Conservation (phyloP, 2,888 invertebrate species). For the Rhyacophila evoluta region DNA sequence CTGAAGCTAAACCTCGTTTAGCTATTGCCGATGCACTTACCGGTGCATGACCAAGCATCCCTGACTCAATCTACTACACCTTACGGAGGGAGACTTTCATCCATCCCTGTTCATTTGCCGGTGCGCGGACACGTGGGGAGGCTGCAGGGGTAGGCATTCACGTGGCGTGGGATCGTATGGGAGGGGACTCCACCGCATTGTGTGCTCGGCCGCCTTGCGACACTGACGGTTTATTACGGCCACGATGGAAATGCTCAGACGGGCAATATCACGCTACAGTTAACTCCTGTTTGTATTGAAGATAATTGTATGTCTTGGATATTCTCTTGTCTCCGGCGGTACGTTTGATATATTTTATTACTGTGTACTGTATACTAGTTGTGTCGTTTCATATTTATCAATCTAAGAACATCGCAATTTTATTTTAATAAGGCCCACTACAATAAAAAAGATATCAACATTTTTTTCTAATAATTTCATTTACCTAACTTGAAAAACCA, state of each 20-base stretch:
- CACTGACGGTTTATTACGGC: background rate
- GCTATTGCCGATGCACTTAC: background rate
- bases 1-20: background rate
- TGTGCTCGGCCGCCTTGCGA: background rate
- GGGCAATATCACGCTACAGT: background rate
- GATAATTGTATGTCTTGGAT: background rate
- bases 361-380: too few species aligned
- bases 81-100: background rate
- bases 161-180: background rate
- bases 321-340: too few species aligned
- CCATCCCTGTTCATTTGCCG: slow-evolving; percentile 38
- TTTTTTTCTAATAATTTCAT: too few species aligned
- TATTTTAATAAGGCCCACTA: too few species aligned
- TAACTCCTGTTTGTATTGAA: background rate
- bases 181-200: background rate
- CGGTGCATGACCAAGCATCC: background rate
- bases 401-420: too few species aligned
- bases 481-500: too few species aligned
- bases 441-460: too few species aligned
- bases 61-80: slow-evolving; percentile 7
- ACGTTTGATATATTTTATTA: too few species aligned
- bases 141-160: background rate
- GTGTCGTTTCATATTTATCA: too few species aligned
- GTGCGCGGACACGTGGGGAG: slow-evolving; percentile 19
- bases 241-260: slow-evolving; percentile 5